Evolutionary conservation across 37 sponge, comb jelly and placozoan species (phyloP).

Genomic region (Theonella swinhoei): DNA sequence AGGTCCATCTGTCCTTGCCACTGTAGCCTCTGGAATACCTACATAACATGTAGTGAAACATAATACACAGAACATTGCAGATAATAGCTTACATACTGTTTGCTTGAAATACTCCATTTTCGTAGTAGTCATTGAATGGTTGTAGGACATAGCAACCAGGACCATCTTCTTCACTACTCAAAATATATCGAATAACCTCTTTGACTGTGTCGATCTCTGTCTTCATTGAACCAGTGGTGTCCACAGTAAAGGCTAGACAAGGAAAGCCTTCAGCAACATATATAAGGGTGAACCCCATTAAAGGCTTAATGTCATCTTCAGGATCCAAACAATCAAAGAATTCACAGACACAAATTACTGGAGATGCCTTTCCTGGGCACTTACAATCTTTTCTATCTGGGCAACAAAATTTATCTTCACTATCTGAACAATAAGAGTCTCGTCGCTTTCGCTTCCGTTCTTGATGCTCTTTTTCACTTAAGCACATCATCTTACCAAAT

Average conservation of each 20-base stretch:
- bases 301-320: constrained; percentile 11
- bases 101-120: not conserved
- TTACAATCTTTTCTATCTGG: constrained; percentile 4
- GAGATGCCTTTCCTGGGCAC: too few relatives aligned
- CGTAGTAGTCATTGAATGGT: constrained; percentile 40
- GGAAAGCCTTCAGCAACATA: not conserved
- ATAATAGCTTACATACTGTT: constrained; percentile 5
- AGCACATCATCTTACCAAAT: constrained; percentile 32
- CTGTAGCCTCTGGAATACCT: constrained; percentile 4
- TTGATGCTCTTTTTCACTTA: not conserved
- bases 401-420: not conserved
- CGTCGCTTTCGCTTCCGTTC: constrained; percentile 3
- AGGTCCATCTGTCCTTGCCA: constrained; percentile 5
- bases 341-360: constrained; percentile 7
- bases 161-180: constrained; percentile 21
- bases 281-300: constrained; percentile 13
- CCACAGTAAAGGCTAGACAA: constrained; percentile 40
- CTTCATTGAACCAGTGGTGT: constrained; percentile 44
- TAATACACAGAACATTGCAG: not conserved
- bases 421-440: too few relatives aligned
- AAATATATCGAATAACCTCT: not conserved
- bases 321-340: constrained; percentile 37
- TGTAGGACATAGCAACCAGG: constrained; percentile 29
- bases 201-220: constrained; percentile 16
- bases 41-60: not conserved